These are phyloP conservation scores for Fulmarus glacialis DNA, from an alignment of 2,113 vertebrate genomes.

Conservation along the genomic window DNA sequence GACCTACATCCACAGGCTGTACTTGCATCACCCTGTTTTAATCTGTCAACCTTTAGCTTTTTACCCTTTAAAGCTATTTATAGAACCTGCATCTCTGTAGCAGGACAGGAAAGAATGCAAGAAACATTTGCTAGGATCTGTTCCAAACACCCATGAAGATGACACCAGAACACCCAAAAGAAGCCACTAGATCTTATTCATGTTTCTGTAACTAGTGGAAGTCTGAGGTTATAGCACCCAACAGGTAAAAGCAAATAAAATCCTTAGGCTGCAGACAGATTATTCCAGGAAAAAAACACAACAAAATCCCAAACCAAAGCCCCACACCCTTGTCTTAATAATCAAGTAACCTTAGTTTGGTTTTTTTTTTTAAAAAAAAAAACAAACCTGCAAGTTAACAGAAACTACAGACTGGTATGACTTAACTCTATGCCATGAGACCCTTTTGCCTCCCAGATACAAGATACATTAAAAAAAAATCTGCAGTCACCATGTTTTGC, in stretches of 20 bases:
- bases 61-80: neutral
- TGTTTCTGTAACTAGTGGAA: neutral
- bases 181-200: neutral
- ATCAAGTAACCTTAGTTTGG: neutral
- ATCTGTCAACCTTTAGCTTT: neutral
- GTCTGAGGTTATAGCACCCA: neutral
- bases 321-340: neutral
- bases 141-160: neutral
- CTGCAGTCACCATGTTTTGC: neutral
- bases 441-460: neutral
- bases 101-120: neutral
- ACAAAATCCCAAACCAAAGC: neutral
- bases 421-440: neutral
- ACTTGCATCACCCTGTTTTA: neutral
- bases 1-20: neutral
- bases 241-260: neutral
- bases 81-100: neutral
- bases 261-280: neutral
- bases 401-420: neutral
- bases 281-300: neutral
- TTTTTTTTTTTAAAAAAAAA: neutral
- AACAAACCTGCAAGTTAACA: neutral
- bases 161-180: neutral
- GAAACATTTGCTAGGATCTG: neutral
- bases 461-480: neutral